Conservation (phyloP, 2,888 invertebrate species). For the Cepaea hortensis region DNA sequence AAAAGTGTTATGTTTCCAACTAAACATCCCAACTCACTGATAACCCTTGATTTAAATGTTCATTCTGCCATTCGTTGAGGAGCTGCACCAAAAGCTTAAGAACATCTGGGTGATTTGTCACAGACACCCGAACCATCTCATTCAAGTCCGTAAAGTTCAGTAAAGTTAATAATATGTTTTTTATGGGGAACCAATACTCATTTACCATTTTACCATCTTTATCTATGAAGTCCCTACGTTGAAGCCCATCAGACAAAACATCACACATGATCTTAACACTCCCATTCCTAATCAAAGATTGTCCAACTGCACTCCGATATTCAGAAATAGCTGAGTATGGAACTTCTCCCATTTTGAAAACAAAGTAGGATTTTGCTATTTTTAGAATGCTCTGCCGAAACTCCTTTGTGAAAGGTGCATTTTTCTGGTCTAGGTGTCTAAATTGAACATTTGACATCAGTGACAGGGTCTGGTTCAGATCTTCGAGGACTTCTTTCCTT, state of each 20-base stretch:
- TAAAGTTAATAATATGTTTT: constrained; percentile 26
- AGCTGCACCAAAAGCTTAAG: constrained; percentile 7
- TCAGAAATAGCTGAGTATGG: constrained; percentile 30
- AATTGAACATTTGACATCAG: neutral
- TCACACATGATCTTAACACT: constrained; percentile 22
- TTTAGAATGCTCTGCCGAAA: constrained; percentile 24
- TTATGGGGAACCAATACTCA: constrained; percentile 34
- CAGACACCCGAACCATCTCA: constrained; percentile 11
- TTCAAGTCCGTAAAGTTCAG: constrained; percentile 45
- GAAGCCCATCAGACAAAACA: constrained; percentile 23
- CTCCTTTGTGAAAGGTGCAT: constrained; percentile 30
- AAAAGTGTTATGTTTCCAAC: too few relatives aligned
- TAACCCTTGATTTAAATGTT: constrained; percentile 17
- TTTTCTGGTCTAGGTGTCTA: constrained; percentile 21
- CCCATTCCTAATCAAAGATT: neutral
- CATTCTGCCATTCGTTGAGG: constrained; percentile 10
- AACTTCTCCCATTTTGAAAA: constrained; percentile 20
- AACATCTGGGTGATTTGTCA: constrained; percentile 27
- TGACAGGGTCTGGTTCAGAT: neutral
- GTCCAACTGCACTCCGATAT: constrained; percentile 1
- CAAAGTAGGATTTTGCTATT: constrained; percentile 41
- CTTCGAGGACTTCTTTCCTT: constrained; percentile 1
- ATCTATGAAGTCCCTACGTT: constrained; percentile 15
- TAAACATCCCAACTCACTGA: constrained; percentile 8
- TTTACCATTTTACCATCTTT: constrained; percentile 14